A percentile compares a stretch with the other conserved stretches of the same genome.
Evolutionary conservation across 2,797 vertebrate species (phyloP).

Genomic region (Gephyroberyx darwinii): DNA sequence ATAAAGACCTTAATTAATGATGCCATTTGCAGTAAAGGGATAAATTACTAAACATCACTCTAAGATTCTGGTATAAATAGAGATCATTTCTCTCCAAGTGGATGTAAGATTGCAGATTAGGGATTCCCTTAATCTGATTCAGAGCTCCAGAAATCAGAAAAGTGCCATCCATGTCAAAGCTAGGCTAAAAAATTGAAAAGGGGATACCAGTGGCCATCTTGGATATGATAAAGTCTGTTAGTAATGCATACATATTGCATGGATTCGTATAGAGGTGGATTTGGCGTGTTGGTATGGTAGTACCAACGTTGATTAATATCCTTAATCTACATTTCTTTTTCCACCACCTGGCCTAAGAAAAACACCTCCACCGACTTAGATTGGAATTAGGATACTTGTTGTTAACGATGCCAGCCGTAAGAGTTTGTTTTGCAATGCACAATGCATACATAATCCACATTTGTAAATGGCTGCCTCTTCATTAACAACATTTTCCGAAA

Average conservation of each 20-base stretch:
- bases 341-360: constrained; percentile 22
- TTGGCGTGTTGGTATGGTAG: neutral
- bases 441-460: constrained; percentile 61
- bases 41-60: too few species aligned
- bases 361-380: constrained; percentile 29
- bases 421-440: constrained; percentile 56
- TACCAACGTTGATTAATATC: neutral
- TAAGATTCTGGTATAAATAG: neutral
- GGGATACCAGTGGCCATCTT: neutral
- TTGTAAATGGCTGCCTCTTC: constrained; percentile 69
- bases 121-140: neutral
- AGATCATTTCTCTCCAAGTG: neutral
- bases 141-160: neutral
- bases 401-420: constrained; percentile 46
- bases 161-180: neutral
- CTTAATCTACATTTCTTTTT: neutral
- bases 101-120: neutral
- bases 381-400: constrained; percentile 55
- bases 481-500: constrained; percentile 64
- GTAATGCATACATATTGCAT: neutral
- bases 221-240: neutral
- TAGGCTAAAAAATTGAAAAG: neutral
- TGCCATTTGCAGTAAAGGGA: neutral
- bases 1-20: neutral
- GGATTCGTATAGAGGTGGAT: neutral